These are phyloP conservation scores for Dorcus parallelipipedus DNA, from an alignment of 2,888 invertebrate species.

Conservation along the genomic window DNA sequence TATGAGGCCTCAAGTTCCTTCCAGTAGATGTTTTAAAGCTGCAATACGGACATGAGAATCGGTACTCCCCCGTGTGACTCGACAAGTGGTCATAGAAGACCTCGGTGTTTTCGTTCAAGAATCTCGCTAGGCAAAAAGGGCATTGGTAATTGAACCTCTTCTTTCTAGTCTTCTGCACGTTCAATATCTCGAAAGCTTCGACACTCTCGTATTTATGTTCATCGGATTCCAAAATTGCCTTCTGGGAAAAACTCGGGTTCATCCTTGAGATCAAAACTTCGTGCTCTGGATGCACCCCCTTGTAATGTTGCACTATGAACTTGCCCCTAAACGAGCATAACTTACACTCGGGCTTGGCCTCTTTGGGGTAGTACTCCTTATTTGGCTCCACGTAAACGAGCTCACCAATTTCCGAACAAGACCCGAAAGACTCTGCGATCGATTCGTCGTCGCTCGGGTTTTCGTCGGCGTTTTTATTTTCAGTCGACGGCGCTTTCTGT, in stretches of 20 bases:
- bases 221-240: slow-evolving; percentile 55
- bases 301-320: slow-evolving; percentile 66
- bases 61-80: slow-evolving; percentile 76
- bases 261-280: slow-evolving; percentile 65
- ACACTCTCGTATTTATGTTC: slow-evolving; percentile 28
- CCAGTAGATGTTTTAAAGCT: slow-evolving; percentile 33
- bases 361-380: slow-evolving; percentile 49
- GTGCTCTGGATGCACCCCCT: slow-evolving; percentile 59
- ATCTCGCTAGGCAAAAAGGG: slow-evolving; percentile 39
- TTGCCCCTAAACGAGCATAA: slow-evolving; percentile 59
- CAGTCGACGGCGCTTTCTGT: neutral
- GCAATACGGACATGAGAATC: slow-evolving; percentile 64
- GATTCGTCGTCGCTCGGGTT: neutral
- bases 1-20: slow-evolving; percentile 36
- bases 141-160: slow-evolving; percentile 35
- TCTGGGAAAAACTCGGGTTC: slow-evolving; percentile 51
- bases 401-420: neutral
- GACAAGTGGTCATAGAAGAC: slow-evolving; percentile 71
- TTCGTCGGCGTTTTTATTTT: slow-evolving; percentile 3
- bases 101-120: slow-evolving; percentile 31
- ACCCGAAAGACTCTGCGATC: neutral
- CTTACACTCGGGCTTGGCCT: slow-evolving; percentile 54
- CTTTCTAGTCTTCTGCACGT: slow-evolving; percentile 12
- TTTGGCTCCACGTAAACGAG: slow-evolving; percentile 34
- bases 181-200: slow-evolving; percentile 22